phyloP scores from a whole-genome alignment of 2,797 vertebrate genomes.

The Muscicapa comitata region DNA sequence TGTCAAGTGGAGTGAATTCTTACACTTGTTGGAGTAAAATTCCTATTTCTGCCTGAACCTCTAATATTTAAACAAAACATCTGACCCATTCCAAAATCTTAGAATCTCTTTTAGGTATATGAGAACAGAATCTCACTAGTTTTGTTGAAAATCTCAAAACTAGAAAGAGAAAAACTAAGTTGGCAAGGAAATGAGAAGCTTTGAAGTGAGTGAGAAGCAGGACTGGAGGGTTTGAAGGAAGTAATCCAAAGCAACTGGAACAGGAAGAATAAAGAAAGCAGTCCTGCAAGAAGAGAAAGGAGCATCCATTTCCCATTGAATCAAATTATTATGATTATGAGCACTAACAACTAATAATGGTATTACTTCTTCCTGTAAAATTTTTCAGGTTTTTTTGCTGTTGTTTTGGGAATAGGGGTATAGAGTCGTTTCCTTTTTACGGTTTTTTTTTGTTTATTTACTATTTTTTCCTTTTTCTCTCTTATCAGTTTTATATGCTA shows the following conservation, averaged over 20 bases:
- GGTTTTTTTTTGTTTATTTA: too few species aligned
- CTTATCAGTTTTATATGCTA: not conserved
- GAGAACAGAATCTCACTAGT: not conserved
- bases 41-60: not conserved
- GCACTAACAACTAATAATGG: not conserved
- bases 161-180: not conserved
- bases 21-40: not conserved
- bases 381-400: not conserved
- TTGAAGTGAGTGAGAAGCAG: not conserved
- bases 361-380: not conserved
- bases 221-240: not conserved
- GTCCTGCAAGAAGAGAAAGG: not conserved
- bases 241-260: constrained; percentile 1
- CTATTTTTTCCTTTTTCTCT: not conserved
- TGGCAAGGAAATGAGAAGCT: not conserved
- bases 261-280: not conserved
- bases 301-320: not conserved
- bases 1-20: not conserved
- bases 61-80: not conserved
- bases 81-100: not conserved
- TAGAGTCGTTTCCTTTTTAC: not conserved
- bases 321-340: not conserved
- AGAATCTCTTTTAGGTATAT: not conserved
- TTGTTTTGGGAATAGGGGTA: not conserved
- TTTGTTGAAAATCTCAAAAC: not conserved